phyloP scores from a whole-genome alignment of 1,140 invertebrate species.

The Doryteuthis pealeii region DNA sequence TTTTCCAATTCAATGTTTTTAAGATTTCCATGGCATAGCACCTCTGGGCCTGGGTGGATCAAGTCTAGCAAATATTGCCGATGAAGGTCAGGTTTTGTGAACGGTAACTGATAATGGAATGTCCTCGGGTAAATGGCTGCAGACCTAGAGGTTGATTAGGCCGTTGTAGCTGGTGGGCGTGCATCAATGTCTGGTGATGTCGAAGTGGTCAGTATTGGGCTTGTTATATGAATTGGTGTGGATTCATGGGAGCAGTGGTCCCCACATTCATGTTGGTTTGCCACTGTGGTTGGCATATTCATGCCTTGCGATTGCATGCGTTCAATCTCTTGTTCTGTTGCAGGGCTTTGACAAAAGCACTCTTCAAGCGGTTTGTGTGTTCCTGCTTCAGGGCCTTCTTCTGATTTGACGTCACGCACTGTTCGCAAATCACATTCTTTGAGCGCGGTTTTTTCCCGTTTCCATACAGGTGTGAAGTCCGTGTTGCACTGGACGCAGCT shows the following conservation, averaged over 20 bases:
- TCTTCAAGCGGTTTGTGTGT: conserved; percentile 95
- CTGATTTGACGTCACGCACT: conserved; percentile 96
- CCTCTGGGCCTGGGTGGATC: conserved; percentile 65
- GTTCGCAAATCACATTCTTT: conserved; percentile 88
- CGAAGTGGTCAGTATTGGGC: conserved; percentile 43
- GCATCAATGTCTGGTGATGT: conserved; percentile 51
- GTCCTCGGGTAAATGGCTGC: conserved; percentile 40
- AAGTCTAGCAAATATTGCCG: conserved; percentile 94
- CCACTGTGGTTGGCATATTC: conserved; percentile 22
- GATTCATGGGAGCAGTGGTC: conserved; percentile 16
- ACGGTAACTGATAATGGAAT: conserved; percentile 60
- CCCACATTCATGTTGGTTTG: conserved; percentile 22
- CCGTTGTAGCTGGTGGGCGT: conserved; percentile 46
- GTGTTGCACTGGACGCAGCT: conserved; percentile 94
- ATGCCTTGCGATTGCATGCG: conserved; percentile 60
- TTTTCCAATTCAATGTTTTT: neutral
- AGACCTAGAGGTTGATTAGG: conserved; percentile 47
- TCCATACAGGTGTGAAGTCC: conserved; percentile 98
- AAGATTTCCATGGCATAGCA: conserved; percentile 46
- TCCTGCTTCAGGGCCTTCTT: conserved; percentile 97
- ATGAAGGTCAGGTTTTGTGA: conserved; percentile 74
- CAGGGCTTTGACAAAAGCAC: conserved; percentile 94
- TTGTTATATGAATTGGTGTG: conserved; percentile 32
- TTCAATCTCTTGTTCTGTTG: conserved; percentile 98
- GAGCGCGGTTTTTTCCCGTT: conserved; percentile 80